phyloP scores from a whole-genome alignment of 1,140 invertebrate species.

The Drosophila persimilis region DNA sequence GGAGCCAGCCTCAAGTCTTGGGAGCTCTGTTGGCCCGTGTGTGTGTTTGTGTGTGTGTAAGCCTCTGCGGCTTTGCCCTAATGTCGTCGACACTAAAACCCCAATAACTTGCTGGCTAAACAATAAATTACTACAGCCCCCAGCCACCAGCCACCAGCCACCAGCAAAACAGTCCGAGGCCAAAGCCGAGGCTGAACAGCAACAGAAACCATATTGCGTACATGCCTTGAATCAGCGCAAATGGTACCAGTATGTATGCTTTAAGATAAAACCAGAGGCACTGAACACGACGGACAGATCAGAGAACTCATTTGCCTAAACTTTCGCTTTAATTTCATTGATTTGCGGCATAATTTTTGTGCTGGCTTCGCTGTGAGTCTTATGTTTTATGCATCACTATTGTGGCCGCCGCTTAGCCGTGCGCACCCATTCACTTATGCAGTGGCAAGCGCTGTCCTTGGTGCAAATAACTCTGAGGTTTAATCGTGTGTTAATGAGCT shows the following conservation, averaged over 20 bases:
- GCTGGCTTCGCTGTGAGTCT: slow-evolving; percentile 9
- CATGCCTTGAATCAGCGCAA: slow-evolving; percentile 10
- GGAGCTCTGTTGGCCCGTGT: slow-evolving; percentile 9
- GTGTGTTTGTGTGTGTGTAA: slow-evolving; percentile 20
- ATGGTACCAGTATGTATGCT: not conserved
- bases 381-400: slow-evolving; percentile 59
- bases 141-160: slow-evolving; percentile 33
- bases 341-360: slow-evolving; percentile 37
- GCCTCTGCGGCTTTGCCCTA: slow-evolving; percentile 59
- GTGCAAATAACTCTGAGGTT: slow-evolving; percentile 68
- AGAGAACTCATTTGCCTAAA: slow-evolving; percentile 32
- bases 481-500: slow-evolving; percentile 78
- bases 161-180: slow-evolving; percentile 21
- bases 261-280: no score
- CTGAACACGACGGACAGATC: not conserved
- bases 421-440: slow-evolving; percentile 62
- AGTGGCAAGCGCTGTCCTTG: slow-evolving; percentile 39
- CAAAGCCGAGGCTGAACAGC: slow-evolving; percentile 1
- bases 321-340: slow-evolving; percentile 59
- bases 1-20: slow-evolving; percentile 50
- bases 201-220: slow-evolving; percentile 51
- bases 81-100: slow-evolving; percentile 74
- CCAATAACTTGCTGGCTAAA: slow-evolving; percentile 68
- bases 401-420: slow-evolving; percentile 35
- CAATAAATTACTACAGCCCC: slow-evolving; percentile 62